phyloP scores from a whole-genome alignment of 2,113 vertebrate genomes.

The Rhabdomys dilectus region DNA sequence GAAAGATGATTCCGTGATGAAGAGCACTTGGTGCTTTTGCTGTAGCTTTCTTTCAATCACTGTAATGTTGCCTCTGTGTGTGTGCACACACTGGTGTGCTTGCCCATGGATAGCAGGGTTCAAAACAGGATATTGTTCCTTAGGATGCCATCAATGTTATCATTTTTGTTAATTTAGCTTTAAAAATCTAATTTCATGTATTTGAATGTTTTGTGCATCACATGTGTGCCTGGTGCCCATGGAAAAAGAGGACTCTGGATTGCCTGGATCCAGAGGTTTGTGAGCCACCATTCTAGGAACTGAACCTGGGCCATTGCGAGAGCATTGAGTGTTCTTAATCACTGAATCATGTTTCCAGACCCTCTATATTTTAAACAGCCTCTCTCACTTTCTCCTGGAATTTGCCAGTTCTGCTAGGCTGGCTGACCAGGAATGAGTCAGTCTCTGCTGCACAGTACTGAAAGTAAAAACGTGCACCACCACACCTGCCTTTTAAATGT shows the following conservation, averaged over 20 bases:
- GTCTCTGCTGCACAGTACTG: neutral
- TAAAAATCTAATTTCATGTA: neutral
- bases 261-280: neutral
- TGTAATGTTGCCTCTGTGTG: neutral
- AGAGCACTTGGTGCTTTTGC: too few species aligned
- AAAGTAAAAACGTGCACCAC: neutral
- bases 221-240: neutral
- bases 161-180: neutral
- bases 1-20: too few species aligned
- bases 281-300: neutral
- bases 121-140: neutral
- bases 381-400: neutral
- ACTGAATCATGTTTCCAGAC: neutral
- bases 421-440: neutral
- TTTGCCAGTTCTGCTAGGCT: neutral
- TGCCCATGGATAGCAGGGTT: neutral
- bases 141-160: neutral
- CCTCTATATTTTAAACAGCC: neutral
- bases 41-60: neutral
- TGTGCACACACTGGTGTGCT: accelerated
- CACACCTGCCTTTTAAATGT: too few species aligned
- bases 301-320: neutral
- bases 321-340: neutral
- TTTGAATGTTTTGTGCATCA: neutral
- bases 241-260: too few species aligned